phyloP scores from a whole-genome alignment of 2,113 vertebrate genomes.

The Sylvietta virens region DNA sequence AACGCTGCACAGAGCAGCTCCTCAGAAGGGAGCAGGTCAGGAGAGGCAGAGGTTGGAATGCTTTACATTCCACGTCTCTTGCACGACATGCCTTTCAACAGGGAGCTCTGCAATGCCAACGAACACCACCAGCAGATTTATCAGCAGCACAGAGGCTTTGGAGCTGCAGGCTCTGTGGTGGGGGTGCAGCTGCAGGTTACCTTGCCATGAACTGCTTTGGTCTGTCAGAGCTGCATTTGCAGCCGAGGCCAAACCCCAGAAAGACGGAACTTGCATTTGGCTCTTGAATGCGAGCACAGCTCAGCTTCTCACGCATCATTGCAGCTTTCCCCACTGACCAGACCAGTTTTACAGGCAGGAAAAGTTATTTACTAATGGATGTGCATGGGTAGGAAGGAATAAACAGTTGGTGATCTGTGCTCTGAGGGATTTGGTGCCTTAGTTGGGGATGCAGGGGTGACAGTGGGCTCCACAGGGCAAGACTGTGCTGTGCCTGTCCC shows the following conservation, averaged over 20 bases:
- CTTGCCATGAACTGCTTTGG: not conserved
- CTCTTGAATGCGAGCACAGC: not conserved
- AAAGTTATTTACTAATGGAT: not conserved
- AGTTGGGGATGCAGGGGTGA: rapidly evolving
- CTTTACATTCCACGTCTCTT: not conserved
- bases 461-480: not conserved
- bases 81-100: not conserved
- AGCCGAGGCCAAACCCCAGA: not conserved
- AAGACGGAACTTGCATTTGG: not conserved
- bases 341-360: not conserved
- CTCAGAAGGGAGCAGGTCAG: not conserved
- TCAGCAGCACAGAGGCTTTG: not conserved
- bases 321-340: not conserved
- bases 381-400: not conserved
- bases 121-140: not conserved
- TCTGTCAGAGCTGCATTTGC: not conserved
- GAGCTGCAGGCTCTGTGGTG: not conserved
- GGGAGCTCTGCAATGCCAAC: not conserved
- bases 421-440: not conserved
- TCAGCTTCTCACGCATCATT: not conserved
- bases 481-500: not conserved
- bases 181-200: not conserved
- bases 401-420: not conserved
- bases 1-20: not conserved
- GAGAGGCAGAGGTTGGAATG: not conserved